phyloP scores from a whole-genome alignment of 2,113 vertebrate species.

The Glareola pratincola region DNA sequence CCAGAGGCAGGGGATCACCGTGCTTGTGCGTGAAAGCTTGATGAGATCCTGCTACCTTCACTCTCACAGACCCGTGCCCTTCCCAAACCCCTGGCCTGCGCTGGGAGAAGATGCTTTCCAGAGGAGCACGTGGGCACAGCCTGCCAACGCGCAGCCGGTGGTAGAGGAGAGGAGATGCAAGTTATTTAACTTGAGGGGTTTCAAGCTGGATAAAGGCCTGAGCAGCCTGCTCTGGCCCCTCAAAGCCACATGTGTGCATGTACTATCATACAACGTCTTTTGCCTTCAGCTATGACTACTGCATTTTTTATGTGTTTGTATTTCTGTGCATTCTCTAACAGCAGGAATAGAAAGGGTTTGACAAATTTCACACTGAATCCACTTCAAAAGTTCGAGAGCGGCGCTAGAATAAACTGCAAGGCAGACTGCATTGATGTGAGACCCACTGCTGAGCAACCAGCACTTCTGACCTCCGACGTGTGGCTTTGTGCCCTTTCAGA shows the following conservation, averaged over 20 bases:
- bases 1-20: background rate
- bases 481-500: background rate
- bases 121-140: background rate
- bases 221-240: background rate
- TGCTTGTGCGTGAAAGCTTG: background rate
- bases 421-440: background rate
- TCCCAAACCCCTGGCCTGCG: background rate
- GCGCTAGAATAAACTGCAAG: background rate
- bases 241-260: fast-evolving
- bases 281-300: background rate
- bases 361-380: background rate
- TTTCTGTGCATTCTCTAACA: background rate
- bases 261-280: background rate
- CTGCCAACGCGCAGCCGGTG: background rate
- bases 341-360: background rate
- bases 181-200: background rate
- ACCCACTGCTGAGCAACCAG: background rate
- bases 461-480: background rate
- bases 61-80: fast-evolving
- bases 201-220: background rate
- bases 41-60: background rate
- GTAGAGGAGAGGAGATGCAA: background rate
- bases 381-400: background rate
- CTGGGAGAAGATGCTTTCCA: background rate
- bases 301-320: background rate